Evolutionary conservation across 2,797 vertebrate genomes (phyloP).

Genomic region (Clamator glandarius): DNA sequence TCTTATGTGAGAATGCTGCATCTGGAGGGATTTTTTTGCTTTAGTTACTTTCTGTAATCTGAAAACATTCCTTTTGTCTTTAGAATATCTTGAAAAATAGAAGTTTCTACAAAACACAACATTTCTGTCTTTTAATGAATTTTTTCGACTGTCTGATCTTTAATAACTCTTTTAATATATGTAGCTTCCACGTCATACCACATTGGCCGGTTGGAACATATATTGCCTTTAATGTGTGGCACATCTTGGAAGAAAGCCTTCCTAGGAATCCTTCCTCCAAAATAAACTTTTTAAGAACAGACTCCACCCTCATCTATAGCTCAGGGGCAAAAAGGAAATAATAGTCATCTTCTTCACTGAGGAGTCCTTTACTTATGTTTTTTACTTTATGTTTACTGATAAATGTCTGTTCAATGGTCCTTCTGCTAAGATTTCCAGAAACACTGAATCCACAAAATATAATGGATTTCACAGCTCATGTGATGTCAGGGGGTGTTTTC

Average conservation of each 20-base stretch:
- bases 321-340: background rate
- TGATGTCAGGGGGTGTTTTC: background rate
- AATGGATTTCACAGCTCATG: background rate
- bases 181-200: background rate
- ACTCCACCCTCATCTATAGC: background rate
- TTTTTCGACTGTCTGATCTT: background rate
- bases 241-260: background rate
- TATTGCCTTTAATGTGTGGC: background rate
- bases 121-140: background rate
- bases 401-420: background rate
- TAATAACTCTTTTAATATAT: background rate
- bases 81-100: background rate
- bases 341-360: background rate
- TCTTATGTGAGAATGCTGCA: background rate
- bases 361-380: background rate
- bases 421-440: background rate
- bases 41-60: background rate
- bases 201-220: background rate
- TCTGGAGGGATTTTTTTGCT: background rate
- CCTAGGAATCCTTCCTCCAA: background rate
- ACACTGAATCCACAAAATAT: background rate
- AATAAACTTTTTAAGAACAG: background rate
- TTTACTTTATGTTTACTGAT: background rate
- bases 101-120: background rate
- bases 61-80: background rate